These are phyloP conservation scores for Drosophila parthenogenetica DNA, from an alignment of 2,888 invertebrate species.

Conservation along the genomic window DNA sequence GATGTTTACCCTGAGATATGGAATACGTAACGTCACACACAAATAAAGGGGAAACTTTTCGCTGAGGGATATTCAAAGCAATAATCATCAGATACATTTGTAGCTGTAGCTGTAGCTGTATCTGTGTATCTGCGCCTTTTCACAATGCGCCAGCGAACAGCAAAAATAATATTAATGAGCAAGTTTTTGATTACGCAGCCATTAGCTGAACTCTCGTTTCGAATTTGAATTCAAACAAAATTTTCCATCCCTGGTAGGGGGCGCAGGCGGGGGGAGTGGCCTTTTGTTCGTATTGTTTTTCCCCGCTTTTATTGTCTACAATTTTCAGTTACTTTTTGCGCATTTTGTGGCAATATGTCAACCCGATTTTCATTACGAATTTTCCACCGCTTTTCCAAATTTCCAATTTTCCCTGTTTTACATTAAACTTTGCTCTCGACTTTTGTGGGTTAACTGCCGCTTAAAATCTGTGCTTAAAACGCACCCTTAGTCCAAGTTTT, in stretches of 20 bases:
- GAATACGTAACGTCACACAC: slow-evolving; percentile 52
- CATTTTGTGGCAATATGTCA: slow-evolving; percentile 56
- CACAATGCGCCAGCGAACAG: slow-evolving; percentile 46
- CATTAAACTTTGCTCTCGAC: background rate
- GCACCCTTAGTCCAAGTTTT: slow-evolving; percentile 36
- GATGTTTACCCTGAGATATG: slow-evolving; percentile 69
- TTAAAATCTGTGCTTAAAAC: slow-evolving; percentile 31
- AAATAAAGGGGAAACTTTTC: slow-evolving; percentile 57
- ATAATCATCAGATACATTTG: slow-evolving; percentile 59
- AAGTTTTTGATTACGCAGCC: slow-evolving; percentile 72
- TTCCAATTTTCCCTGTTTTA: background rate
- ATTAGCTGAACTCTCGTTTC: slow-evolving; percentile 60
- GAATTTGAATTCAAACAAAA: slow-evolving; percentile 54
- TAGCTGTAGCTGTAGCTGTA: slow-evolving; percentile 18
- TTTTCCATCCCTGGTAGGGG: slow-evolving; percentile 9
- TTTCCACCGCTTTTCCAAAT: background rate
- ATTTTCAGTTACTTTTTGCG: slow-evolving; percentile 46
- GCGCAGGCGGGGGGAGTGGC: background rate
- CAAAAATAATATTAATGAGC: slow-evolving; percentile 77
- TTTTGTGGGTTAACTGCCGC: slow-evolving; percentile 41
- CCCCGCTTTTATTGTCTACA: slow-evolving; percentile 60
- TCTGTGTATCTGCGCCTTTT: slow-evolving; percentile 15
- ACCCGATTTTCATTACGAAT: slow-evolving; percentile 10
- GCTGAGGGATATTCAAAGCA: slow-evolving; percentile 59
- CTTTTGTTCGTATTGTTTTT: slow-evolving; percentile 54